These are phyloP conservation scores for Pelochelys cantorii DNA, from an alignment of 2,797 vertebrate genomes.

Conservation along the genomic window DNA sequence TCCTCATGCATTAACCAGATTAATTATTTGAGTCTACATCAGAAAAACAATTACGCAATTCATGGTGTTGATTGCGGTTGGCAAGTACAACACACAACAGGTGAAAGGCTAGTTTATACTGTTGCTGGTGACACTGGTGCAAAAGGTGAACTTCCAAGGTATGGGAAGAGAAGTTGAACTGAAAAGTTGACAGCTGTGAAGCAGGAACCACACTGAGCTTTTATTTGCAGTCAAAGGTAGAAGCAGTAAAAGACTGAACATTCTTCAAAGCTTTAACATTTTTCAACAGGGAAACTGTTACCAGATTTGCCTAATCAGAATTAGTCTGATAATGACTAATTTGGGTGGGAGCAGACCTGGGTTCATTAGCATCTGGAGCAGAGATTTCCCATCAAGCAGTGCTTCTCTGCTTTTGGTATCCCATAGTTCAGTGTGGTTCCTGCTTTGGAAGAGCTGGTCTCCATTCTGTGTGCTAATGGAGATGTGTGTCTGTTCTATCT, in stretches of 20 bases:
- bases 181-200: neutral
- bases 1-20: neutral
- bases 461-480: too few relatives aligned
- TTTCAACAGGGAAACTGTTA: accelerated
- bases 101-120: neutral
- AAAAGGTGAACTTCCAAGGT: neutral
- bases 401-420: too few relatives aligned
- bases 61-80: neutral
- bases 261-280: neutral
- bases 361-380: too few relatives aligned
- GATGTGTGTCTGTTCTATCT: too few relatives aligned
- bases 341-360: too few relatives aligned
- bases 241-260: neutral
- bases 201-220: neutral
- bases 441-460: too few relatives aligned
- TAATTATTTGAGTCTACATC: neutral
- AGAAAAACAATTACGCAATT: too few relatives aligned
- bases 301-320: too few relatives aligned
- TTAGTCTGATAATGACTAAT: too few relatives aligned
- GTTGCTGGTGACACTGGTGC: neutral
- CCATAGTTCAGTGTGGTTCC: too few relatives aligned
- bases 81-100: neutral
- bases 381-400: too few relatives aligned
- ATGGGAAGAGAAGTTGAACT: neutral
- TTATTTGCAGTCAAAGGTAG: neutral